These are phyloP conservation scores for Osmerus eperlanus DNA, from an alignment of 2,113 vertebrate genomes.

Conservation along the genomic window DNA sequence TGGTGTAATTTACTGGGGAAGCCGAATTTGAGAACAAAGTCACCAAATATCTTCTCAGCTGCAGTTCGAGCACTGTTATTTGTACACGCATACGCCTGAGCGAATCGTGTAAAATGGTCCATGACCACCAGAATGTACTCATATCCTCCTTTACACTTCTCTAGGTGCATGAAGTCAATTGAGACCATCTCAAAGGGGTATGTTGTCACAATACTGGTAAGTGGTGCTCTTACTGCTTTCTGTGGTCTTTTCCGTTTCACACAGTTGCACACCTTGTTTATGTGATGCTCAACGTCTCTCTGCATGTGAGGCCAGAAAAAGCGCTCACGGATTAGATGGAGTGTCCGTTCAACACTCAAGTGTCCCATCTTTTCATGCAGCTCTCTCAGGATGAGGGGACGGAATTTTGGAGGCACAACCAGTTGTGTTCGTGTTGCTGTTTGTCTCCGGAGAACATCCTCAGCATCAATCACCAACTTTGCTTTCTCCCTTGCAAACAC, in stretches of 20 bases:
- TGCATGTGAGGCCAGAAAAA: conserved; percentile 16
- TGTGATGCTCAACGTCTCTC: conserved; percentile 6
- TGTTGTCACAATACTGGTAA: background rate
- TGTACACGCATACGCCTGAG: conserved; percentile 9
- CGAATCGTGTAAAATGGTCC: background rate
- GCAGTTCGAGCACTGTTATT: background rate
- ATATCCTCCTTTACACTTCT: conserved; percentile 5
- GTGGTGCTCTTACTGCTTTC: background rate
- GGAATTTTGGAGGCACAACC: background rate
- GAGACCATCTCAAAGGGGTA: background rate
- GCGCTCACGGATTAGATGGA: conserved; percentile 6
- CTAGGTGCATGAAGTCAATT: conserved; percentile 11
- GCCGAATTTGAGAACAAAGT: conserved; percentile 2
- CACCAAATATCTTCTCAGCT: conserved; percentile 18
- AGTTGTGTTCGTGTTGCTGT: background rate
- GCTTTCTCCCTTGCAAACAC: too few relatives aligned
- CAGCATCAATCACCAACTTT: background rate
- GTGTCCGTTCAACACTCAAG: conserved; percentile 1
- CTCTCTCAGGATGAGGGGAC: background rate
- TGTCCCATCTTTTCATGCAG: conserved; percentile 10
- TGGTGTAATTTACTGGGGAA: conserved; percentile 15
- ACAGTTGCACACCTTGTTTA: conserved; percentile 10
- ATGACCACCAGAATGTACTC: conserved; percentile 6
- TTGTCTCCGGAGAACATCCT: background rate
- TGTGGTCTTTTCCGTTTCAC: conserved; percentile 11